Percentiles rank a stretch among this genome's conserved stretches.
These are phyloP conservation scores for Neopipo cinnamomea DNA, from an alignment of 2,113 vertebrate genomes.

Conservation along the genomic window DNA sequence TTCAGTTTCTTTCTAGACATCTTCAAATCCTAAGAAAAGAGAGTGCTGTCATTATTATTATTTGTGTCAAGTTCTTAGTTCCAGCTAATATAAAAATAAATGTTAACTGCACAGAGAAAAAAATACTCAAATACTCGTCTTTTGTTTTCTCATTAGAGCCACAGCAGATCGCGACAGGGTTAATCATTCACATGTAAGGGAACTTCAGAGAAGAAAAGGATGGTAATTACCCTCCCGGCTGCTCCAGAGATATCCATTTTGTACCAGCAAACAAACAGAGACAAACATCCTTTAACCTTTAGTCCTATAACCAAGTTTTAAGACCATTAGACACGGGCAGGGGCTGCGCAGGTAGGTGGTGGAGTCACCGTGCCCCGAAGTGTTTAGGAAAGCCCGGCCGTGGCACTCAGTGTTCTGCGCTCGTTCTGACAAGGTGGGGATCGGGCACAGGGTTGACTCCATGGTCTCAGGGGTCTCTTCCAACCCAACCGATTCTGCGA, in stretches of 20 bases:
- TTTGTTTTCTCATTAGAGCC: neutral
- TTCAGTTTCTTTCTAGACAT: constrained; percentile 62
- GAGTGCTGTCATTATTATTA: neutral
- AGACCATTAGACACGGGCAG: rapidly evolving
- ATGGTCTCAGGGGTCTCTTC: neutral
- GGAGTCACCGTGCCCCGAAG: no score
- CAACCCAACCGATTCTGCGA: neutral
- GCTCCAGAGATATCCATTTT: neutral
- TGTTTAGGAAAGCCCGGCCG: neutral
- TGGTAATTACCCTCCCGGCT: no score
- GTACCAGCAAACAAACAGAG: neutral
- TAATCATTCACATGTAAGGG: neutral
- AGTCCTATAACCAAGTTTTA: neutral
- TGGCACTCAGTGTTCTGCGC: neutral
- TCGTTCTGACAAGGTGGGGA: neutral
- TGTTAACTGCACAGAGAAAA: neutral
- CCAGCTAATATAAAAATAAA: neutral
- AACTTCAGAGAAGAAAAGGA: neutral
- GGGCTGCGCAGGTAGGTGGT: no score
- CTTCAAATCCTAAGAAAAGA: neutral
- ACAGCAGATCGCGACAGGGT: neutral
- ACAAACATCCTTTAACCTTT: neutral
- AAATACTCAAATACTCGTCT: neutral
- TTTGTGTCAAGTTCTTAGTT: neutral
- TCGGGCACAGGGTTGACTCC: neutral